A percentile compares a stretch with the other conserved stretches of the same genome.
phyloP scores from a whole-genome alignment of 2,888 invertebrate genomes.

The Melangyna quadrimaculata region DNA sequence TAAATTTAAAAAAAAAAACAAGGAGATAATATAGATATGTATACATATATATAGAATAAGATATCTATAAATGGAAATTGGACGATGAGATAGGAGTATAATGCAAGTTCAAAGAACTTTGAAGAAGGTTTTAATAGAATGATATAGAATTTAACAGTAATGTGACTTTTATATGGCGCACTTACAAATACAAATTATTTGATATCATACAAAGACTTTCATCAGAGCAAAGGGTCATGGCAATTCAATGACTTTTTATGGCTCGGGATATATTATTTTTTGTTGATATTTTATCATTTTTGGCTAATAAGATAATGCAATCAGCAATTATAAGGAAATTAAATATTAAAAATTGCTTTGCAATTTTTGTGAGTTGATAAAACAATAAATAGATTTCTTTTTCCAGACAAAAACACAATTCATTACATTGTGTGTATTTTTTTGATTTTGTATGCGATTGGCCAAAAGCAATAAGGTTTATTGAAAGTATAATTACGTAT shows the following conservation, averaged over 20 bases:
- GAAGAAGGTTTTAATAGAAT: too few relatives aligned
- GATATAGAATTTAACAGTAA: neutral
- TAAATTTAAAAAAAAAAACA: neutral
- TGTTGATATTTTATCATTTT: neutral
- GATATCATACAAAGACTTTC: neutral
- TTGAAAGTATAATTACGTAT: neutral
- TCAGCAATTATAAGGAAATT: neutral
- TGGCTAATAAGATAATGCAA: slow-evolving; percentile 5
- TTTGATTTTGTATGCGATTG: neutral
- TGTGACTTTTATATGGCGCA: neutral
- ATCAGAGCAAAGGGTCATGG: neutral
- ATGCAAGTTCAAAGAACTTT: neutral
- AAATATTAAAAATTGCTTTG: neutral
- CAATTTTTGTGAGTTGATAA: neutral
- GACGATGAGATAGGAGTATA: neutral
- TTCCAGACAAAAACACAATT: neutral
- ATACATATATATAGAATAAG: neutral
- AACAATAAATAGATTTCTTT: neutral
- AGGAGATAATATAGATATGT: neutral
- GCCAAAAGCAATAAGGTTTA: neutral
- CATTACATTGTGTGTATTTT: too few relatives aligned
- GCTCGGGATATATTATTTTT: neutral
- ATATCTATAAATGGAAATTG: neutral
- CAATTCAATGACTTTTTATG: slow-evolving; percentile 1
- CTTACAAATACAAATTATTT: neutral